Percentiles rank a stretch among this genome's conserved stretches.
phyloP scores from a whole-genome alignment of 2,797 vertebrate genomes.

The Scyliorhinus canicula region DNA sequence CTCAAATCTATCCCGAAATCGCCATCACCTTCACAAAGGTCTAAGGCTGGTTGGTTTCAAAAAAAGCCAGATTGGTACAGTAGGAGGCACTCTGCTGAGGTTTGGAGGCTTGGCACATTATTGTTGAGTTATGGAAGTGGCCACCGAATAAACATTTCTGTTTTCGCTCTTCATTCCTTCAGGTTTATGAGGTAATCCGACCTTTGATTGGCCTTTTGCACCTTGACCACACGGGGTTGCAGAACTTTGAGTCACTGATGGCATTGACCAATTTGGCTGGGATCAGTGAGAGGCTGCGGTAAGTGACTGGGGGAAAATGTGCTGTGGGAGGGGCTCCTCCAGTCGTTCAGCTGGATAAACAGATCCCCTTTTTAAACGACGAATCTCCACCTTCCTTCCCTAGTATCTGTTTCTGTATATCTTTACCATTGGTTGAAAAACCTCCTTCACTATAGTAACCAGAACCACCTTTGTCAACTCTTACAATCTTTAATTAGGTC shows the following conservation, averaged over 20 bases:
- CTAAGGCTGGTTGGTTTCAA: background rate
- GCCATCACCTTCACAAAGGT: background rate
- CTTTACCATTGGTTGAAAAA: background rate
- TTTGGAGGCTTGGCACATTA: background rate
- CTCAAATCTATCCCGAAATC: background rate
- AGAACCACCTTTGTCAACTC: background rate
- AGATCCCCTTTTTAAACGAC: background rate
- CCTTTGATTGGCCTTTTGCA: conserved; percentile 80
- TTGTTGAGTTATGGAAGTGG: background rate
- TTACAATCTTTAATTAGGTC: background rate
- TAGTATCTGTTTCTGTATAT: background rate
- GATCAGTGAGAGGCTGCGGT: conserved; percentile 88
- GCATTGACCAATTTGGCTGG: conserved; percentile 90
- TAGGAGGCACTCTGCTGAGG: no score
- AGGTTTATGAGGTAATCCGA: conserved; percentile 92
- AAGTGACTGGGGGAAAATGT: conserved; percentile 42
- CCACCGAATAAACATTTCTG: background rate
- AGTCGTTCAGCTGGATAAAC: background rate
- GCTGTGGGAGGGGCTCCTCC: background rate
- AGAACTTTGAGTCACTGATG: conserved; percentile 97
- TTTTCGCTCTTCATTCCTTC: background rate
- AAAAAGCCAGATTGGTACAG: background rate
- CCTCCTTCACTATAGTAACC: conserved; percentile 35
- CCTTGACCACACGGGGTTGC: conserved; percentile 76
- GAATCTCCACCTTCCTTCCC: background rate